Evolutionary conservation across 2,113 vertebrate species (phyloP).

Genomic region (Pelmatolapia mariae): DNA sequence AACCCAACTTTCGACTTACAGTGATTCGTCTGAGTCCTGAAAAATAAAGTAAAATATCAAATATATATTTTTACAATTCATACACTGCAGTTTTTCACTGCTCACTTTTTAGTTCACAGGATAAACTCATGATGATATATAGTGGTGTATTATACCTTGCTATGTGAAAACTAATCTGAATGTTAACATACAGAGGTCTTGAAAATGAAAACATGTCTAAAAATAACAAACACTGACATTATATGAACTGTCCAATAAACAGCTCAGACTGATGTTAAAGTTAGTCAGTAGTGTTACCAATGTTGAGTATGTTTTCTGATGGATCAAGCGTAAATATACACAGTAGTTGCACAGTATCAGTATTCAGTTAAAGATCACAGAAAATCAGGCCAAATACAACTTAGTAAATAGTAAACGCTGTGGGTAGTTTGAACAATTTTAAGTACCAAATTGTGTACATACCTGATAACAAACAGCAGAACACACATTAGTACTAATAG

Average conservation of each 20-base stretch:
- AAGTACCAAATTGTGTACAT: neutral
- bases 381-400: neutral
- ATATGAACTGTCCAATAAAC: neutral
- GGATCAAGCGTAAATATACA: neutral
- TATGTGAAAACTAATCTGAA: neutral
- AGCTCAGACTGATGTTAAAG: neutral
- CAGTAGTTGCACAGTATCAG: neutral
- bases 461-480: conserved; percentile 18
- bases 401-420: neutral
- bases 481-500: neutral
- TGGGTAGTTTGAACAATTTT: neutral
- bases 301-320: neutral
- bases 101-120: neutral
- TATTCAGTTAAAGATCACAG: neutral
- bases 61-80: neutral
- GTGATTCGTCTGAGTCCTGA: neutral
- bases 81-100: neutral
- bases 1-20: neutral
- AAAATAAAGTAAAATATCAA: neutral
- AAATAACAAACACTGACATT: neutral
- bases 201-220: neutral
- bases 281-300: neutral
- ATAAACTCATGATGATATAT: neutral
- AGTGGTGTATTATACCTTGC: neutral
- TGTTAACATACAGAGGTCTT: neutral